A percentile compares a stretch with the other conserved stretches of the same genome.
These are phyloP conservation scores for Hydractinia echinata DNA, from an alignment of 30 jellyfish, hydroid and myxozoan species.

Conservation along the genomic window DNA sequence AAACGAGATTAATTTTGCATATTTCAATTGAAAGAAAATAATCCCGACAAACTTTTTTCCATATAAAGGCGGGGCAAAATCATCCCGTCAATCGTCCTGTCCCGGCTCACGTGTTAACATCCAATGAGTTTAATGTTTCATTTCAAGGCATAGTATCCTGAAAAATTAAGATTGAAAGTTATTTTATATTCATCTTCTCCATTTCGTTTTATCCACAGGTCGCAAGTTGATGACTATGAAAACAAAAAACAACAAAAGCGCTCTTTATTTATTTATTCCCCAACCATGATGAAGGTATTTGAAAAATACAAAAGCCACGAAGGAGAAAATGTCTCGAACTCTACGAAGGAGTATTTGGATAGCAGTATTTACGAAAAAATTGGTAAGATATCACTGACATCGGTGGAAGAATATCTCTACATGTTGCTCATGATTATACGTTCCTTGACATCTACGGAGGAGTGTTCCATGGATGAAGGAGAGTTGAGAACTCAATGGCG, in stretches of 20 bases:
- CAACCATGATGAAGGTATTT: slow-evolving; percentile 21
- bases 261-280: slow-evolving; percentile 18
- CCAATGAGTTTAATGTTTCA: too few relatives aligned
- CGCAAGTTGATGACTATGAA: slow-evolving; percentile 6
- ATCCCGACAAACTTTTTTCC: too few relatives aligned
- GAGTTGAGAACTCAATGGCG: too few relatives aligned
- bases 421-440: not conserved
- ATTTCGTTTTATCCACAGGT: slow-evolving; percentile 7
- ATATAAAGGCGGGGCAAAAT: too few relatives aligned
- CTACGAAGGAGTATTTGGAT: slow-evolving; percentile 2
- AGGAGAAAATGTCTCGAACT: not conserved
- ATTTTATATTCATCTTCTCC: not conserved
- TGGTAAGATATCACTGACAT: not conserved
- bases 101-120: too few relatives aligned
- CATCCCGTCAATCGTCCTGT: too few relatives aligned
- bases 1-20: too few relatives aligned
- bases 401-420: not conserved
- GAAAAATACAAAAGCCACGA: not conserved
- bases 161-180: not conserved
- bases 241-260: slow-evolving; percentile 29
- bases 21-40: too few relatives aligned
- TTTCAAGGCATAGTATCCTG: too few relatives aligned
- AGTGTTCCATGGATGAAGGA: too few relatives aligned
- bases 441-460: too few relatives aligned
- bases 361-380: not conserved